These are phyloP conservation scores for Spialia ferax DNA, from an alignment of 2,888 invertebrate species.

Conservation along the genomic window DNA sequence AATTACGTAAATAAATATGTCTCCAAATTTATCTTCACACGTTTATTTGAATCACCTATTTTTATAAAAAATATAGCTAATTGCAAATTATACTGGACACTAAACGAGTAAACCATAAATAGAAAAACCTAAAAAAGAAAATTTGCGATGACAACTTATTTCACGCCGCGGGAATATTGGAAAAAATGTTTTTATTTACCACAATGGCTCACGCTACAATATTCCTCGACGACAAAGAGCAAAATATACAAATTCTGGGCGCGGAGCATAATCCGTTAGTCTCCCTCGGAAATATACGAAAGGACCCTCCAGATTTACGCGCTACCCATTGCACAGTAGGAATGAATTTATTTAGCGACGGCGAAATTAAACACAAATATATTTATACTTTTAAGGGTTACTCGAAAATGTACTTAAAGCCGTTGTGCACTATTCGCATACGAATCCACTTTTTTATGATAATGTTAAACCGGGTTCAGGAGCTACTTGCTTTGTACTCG, in stretches of 20 bases:
- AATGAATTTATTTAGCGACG: slow-evolving; percentile 68
- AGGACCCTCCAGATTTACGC: slow-evolving; percentile 66
- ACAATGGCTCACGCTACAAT: slow-evolving; percentile 45
- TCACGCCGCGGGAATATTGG: slow-evolving; percentile 38
- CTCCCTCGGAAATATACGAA: slow-evolving; percentile 65
- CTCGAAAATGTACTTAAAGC: slow-evolving; percentile 33
- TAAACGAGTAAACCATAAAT: background rate
- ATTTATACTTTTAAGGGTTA: slow-evolving; percentile 56
- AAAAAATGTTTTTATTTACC: slow-evolving; percentile 46
- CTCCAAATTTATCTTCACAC: too few species aligned
- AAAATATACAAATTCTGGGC: slow-evolving; percentile 61
- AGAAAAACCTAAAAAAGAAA: slow-evolving; percentile 5
- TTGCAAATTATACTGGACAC: too few species aligned
- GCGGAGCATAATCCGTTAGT: slow-evolving; percentile 61
- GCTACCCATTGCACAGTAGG: slow-evolving; percentile 55
- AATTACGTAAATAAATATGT: too few species aligned
- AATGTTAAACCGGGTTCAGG: background rate
- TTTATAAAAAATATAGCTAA: too few species aligned
- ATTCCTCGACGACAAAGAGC: slow-evolving; percentile 54
- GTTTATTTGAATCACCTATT: too few species aligned
- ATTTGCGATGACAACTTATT: slow-evolving; percentile 30
- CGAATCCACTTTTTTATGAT: slow-evolving; percentile 15
- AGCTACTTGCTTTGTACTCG: background rate
- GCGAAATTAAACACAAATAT: slow-evolving; percentile 65
- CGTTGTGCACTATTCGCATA: slow-evolving; percentile 32